Percentiles rank a stretch among this genome's conserved stretches.
phyloP scores from a whole-genome alignment of 2,888 invertebrate genomes.

The Leucophenga maculata region DNA sequence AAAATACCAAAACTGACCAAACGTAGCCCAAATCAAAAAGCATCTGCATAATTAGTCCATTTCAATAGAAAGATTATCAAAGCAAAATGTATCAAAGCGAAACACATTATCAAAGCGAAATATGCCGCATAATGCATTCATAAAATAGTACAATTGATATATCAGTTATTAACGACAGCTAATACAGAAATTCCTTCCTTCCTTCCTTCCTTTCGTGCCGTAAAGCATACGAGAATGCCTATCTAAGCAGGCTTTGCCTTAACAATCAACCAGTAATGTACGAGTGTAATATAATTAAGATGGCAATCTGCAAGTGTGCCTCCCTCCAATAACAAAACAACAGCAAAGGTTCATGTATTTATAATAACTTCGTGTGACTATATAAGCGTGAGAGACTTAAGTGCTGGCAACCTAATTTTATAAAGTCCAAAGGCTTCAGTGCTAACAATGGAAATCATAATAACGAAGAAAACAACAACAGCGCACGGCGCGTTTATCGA shows the following conservation, averaged over 20 bases:
- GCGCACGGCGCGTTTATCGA: no score
- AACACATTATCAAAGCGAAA: neutral
- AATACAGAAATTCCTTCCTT: constrained; percentile 14
- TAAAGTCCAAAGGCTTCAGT: no score
- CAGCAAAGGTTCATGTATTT: neutral
- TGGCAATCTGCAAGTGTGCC: neutral
- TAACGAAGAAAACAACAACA: no score
- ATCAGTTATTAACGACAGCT: constrained; percentile 1
- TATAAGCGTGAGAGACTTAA: no score
- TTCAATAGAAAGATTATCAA: neutral
- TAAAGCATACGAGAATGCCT: no score
- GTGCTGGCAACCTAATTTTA: no score
- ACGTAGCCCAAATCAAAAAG: neutral
- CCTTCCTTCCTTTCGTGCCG: neutral
- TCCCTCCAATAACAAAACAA: neutral
- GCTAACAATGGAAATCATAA: no score
- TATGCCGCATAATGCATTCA: neutral
- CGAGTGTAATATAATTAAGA: neutral
- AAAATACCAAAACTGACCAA: no score
- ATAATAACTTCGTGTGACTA: neutral
- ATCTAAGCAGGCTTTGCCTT: no score
- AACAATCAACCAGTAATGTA: no score
- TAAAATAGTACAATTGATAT: neutral
- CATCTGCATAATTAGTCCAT: neutral
- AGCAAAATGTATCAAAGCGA: no score